Evolutionary conservation across 1,140 invertebrate genomes (phyloP), one percentile per base, ranked within the genome.

Genomic region (Formica selysi): DNA sequence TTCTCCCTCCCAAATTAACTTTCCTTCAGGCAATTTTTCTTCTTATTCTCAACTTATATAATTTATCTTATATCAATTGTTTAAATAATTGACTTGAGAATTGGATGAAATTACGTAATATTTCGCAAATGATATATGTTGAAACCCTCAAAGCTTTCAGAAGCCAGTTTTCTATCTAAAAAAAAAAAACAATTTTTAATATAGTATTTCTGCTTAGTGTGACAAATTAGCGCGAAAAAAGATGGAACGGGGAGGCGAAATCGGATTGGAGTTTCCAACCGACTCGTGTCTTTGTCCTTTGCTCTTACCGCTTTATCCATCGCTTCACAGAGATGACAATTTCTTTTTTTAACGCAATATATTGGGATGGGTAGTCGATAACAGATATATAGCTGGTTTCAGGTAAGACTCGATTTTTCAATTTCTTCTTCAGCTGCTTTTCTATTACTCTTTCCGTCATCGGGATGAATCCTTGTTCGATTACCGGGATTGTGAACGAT

Each of bases 331-430:
- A 62, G 57, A 62, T 76, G 5, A 22, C 32, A 13, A 84, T 68
- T 83, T 83, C 22, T 22, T 83, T 80, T 84, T 73, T 84, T 62
- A 59, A 62, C 41, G 41, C 80, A 38, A 65, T 67, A 76, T 70
- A 89, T 76, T 67, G 88, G 48, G 76, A 22, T 29, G 26, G 26
- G 26, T 29, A 29, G 76, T 74, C 78, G 54, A 78, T 78, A 85
- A 74, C 61, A 76, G 86, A 87, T 85, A 51, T 51, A 51, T 51
- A 89, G 76, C 87, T 79, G 29, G 67, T 87, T 89, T 71, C 74
- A 87, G 86, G 81, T 87, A 89, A 85, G 81, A 79, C 73, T 87
- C 79, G 76, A 87, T 71, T 76, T 87, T 87, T 89, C 88, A 87
- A 89, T 89, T 89, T 89, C 74, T 89, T 51, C 74, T 54, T 76